These are phyloP conservation scores for Limnephilus rhombicus DNA, from an alignment of 2,888 invertebrate genomes.

Conservation along the genomic window DNA sequence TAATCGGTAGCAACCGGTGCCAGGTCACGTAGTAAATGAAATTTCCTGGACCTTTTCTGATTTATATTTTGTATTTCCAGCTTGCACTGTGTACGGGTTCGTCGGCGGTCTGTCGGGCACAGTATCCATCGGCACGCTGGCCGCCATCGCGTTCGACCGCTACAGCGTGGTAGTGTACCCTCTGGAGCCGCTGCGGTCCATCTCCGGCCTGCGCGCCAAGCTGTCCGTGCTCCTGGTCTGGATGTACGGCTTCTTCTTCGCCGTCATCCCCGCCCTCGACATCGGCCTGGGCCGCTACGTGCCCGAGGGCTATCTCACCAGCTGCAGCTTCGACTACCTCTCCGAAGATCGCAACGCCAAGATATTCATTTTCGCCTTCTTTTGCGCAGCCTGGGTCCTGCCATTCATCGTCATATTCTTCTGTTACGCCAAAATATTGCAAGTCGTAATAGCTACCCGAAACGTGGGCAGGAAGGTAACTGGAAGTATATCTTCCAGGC, in stretches of 20 bases:
- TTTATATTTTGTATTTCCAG: slow-evolving; percentile 73
- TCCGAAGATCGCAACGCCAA: slow-evolving; percentile 80
- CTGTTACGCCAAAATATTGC: slow-evolving; percentile 85
- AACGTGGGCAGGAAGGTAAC: slow-evolving; percentile 75
- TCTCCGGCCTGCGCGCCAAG: slow-evolving; percentile 80
- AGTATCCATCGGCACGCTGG: slow-evolving; percentile 88
- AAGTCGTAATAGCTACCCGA: slow-evolving; percentile 79
- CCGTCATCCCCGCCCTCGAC: slow-evolving; percentile 83
- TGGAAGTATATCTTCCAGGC: slow-evolving; percentile 75
- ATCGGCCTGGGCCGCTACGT: slow-evolving; percentile 87
- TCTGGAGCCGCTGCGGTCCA: slow-evolving; percentile 81
- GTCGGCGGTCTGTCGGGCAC: slow-evolving; percentile 89
- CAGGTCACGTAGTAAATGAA: neutral
- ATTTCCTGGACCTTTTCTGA: neutral
- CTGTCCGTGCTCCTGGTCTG: slow-evolving; percentile 82
- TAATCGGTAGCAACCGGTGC: neutral
- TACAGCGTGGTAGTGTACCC: slow-evolving; percentile 90
- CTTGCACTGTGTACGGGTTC: slow-evolving; percentile 88
- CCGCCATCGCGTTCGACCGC: slow-evolving; percentile 89
- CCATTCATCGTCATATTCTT: slow-evolving; percentile 85
- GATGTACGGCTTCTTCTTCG: slow-evolving; percentile 85
- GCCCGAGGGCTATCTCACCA: slow-evolving; percentile 90
- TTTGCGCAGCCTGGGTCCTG: slow-evolving; percentile 85
- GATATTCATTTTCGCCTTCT: slow-evolving; percentile 86
- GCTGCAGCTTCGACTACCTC: slow-evolving; percentile 92